phyloP scores from a whole-genome alignment of 2,797 vertebrate species.

The Sebastes kiyomatsui region DNA sequence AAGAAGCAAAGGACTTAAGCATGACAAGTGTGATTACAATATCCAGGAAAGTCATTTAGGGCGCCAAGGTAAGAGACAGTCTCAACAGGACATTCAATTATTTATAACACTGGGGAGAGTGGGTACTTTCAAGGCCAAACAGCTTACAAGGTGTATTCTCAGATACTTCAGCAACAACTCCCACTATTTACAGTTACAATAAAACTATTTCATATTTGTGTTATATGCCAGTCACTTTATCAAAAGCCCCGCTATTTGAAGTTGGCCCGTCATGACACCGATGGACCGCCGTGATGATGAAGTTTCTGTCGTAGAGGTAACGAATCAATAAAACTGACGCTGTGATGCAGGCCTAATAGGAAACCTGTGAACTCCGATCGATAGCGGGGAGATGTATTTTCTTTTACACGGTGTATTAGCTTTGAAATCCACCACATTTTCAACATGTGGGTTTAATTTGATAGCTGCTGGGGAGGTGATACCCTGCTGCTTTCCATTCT shows the following conservation, averaged over 20 bases:
- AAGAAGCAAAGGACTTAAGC: conserved; percentile 77
- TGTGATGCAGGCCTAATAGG: neutral
- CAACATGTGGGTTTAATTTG: neutral
- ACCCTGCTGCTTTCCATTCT: conserved; percentile 13
- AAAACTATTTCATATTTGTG: neutral
- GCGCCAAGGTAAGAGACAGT: conserved; percentile 67
- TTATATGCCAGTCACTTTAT: neutral
- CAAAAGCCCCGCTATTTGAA: neutral
- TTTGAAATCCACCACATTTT: conserved; percentile 4
- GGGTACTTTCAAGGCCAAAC: conserved; percentile 74
- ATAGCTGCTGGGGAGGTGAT: conserved; percentile 3
- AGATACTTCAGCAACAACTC: conserved; percentile 14
- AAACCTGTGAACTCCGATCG: conserved; percentile 7
- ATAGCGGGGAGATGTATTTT: neutral
- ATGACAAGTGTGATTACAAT: conserved; percentile 83
- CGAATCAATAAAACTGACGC: conserved; percentile 5
- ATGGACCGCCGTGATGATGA: neutral
- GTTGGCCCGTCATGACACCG: neutral
- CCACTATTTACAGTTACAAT: conserved; percentile 11
- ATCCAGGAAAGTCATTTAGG: conserved; percentile 78
- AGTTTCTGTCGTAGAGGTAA: neutral
- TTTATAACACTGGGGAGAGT: conserved; percentile 72
- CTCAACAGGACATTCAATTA: conserved; percentile 81
- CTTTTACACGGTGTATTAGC: neutral
- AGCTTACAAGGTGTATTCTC: conserved; percentile 44